Evolutionary conservation across 2,888 invertebrate genomes (phyloP).

Genomic region (Abrostola tripartita): DNA sequence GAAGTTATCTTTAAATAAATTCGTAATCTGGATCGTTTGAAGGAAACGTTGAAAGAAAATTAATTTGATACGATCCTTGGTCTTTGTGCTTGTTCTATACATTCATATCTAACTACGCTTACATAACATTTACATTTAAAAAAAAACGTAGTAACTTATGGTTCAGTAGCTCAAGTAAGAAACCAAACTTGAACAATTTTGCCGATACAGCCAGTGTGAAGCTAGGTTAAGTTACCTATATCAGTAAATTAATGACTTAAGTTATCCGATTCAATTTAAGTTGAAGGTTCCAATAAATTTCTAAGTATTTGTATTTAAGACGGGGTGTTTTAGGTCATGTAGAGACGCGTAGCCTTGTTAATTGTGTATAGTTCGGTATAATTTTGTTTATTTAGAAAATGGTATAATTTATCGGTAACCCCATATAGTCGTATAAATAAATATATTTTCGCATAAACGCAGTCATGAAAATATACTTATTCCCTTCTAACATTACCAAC

Average conservation of each 20-base stretch:
- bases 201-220: conserved; percentile 1
- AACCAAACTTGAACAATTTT: background rate
- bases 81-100: conserved; percentile 20
- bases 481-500: too few relatives aligned
- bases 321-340: background rate
- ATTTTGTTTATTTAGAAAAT: background rate
- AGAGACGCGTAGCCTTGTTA: background rate
- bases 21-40: conserved; percentile 29
- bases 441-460: too few relatives aligned
- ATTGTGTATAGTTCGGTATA: background rate
- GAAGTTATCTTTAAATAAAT: conserved; percentile 36
- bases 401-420: too few relatives aligned
- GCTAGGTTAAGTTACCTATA: conserved; percentile 3
- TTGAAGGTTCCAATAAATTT: conserved; percentile 5
- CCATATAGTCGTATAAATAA: too few relatives aligned
- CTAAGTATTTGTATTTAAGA: conserved; percentile 5
- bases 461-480: too few relatives aligned
- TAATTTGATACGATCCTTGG: conserved; percentile 31
- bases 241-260: conserved; percentile 4
- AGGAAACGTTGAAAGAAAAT: conserved; percentile 22
- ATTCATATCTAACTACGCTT: conserved; percentile 9
- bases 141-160: background rate
- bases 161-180: background rate
- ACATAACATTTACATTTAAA: conserved; percentile 11
- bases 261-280: conserved; percentile 1